phyloP scores from a whole-genome alignment of 2,888 invertebrate species.

The Drosophila nigricruria region DNA sequence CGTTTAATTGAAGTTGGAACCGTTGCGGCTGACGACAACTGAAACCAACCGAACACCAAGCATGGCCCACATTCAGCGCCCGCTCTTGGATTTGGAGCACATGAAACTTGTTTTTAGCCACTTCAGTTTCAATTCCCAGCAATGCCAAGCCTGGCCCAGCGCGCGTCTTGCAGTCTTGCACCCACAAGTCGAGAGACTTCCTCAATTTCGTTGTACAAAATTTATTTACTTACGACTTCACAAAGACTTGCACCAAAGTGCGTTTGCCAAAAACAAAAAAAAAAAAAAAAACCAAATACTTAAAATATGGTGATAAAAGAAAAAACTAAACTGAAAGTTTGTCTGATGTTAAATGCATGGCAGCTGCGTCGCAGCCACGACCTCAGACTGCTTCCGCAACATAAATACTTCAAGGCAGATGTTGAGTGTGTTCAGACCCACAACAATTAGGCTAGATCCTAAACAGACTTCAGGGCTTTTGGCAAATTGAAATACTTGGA shows the following conservation, averaged over 20 bases:
- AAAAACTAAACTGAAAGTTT: not conserved
- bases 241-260: constrained; percentile 29
- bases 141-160: constrained; percentile 22
- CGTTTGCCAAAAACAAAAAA: constrained; percentile 21
- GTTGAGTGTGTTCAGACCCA: not conserved
- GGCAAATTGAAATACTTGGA: constrained; percentile 43
- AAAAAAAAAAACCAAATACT: constrained; percentile 1
- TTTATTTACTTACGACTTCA: constrained; percentile 41
- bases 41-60: constrained; percentile 9
- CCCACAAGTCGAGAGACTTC: constrained; percentile 40
- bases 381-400: constrained; percentile 27
- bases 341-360: constrained; percentile 7
- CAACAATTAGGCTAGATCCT: constrained; percentile 36
- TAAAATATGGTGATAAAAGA: constrained; percentile 13
- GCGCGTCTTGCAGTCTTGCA: constrained; percentile 38
- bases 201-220: constrained; percentile 29
- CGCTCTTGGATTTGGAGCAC: constrained; percentile 16
- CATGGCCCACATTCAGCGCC: constrained; percentile 56
- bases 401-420: constrained; percentile 47
- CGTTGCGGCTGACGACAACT: constrained; percentile 17
- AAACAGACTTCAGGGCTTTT: constrained; percentile 2
- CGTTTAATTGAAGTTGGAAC: constrained; percentile 51
- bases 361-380: constrained; percentile 36
- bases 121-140: constrained; percentile 28
- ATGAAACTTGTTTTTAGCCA: constrained; percentile 49